phyloP scores from a whole-genome alignment of 2,888 invertebrate species.

The Rhagium mordax region DNA sequence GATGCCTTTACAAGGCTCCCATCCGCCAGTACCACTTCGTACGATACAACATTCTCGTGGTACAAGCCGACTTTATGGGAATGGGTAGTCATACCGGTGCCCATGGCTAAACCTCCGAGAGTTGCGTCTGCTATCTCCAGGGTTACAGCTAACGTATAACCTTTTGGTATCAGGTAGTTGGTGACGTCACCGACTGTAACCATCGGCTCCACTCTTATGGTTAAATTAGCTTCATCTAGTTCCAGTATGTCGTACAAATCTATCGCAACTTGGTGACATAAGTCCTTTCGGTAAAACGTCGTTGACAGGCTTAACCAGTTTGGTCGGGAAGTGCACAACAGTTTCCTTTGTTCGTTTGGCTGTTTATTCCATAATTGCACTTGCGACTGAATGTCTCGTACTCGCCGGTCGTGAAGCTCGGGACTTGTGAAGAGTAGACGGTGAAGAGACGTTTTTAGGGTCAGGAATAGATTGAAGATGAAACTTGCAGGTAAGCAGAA shows the following conservation, averaged over 20 bases:
- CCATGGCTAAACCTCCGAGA: conserved; percentile 79
- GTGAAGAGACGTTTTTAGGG: conserved; percentile 67
- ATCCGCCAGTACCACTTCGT: conserved; percentile 78
- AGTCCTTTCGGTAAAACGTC: conserved; percentile 78
- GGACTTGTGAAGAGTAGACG: conserved; percentile 67
- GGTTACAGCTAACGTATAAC: conserved; percentile 79
- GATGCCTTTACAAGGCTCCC: conserved; percentile 76
- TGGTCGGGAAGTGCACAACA: conserved; percentile 78
- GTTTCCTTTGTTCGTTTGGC: conserved; percentile 70
- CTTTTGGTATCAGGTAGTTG: conserved; percentile 75
- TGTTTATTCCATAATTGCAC: conserved; percentile 73
- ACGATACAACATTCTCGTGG: conserved; percentile 78
- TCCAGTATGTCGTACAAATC: conserved; percentile 76
- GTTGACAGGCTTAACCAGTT: conserved; percentile 81
- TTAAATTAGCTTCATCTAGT: conserved; percentile 74
- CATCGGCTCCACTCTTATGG: conserved; percentile 79
- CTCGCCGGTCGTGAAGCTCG: conserved; percentile 69
- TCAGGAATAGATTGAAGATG: conserved; percentile 72
- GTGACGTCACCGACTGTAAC: conserved; percentile 79
- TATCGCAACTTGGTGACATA: conserved; percentile 77
- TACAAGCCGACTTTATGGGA: conserved; percentile 81
- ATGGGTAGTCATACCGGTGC: conserved; percentile 83
- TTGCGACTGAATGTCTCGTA: conserved; percentile 71
- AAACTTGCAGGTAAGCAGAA: conserved; percentile 81
- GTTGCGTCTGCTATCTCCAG: conserved; percentile 81